Conservation (phyloP, 2,797 vertebrate genomes). For the Ataeniobius toweri region DNA sequence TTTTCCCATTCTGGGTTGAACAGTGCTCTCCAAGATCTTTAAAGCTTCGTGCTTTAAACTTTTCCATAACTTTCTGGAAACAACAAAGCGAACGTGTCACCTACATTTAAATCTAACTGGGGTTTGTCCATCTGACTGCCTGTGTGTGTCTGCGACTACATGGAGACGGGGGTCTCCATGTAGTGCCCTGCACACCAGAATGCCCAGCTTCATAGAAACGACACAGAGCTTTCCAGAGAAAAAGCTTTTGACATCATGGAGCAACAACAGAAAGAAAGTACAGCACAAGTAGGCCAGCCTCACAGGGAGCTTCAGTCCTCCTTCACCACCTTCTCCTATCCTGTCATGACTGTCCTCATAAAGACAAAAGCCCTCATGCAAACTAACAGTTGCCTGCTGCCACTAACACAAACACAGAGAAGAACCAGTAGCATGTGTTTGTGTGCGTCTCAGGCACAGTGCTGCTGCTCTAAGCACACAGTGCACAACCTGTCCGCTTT, state of each 20-base stretch:
- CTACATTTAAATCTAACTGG: no score
- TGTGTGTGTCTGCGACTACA: slow-evolving; percentile 20
- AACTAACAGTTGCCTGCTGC: not conserved
- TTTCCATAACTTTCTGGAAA: not conserved
- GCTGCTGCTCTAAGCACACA: slow-evolving; percentile 18
- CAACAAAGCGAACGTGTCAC: not conserved
- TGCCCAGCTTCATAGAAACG: slow-evolving; percentile 37
- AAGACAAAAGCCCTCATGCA: not conserved
- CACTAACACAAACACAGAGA: not conserved
- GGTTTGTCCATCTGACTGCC: slow-evolving; percentile 6
- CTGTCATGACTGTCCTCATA: slow-evolving; percentile 13
- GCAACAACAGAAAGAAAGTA: slow-evolving; percentile 47
- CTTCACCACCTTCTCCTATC: slow-evolving; percentile 6
- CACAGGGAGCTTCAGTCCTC: slow-evolving; percentile 29
- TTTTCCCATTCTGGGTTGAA: no score
- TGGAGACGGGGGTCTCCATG: not conserved
- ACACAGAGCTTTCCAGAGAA: slow-evolving; percentile 15
- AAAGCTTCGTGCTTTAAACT: not conserved
- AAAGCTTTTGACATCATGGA: slow-evolving; percentile 50
- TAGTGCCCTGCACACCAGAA: not conserved
- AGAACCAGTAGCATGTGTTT: not conserved
- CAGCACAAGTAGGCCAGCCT: slow-evolving; percentile 58
- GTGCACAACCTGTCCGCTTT: not conserved
- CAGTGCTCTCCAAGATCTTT: not conserved
- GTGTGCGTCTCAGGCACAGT: not conserved